A percentile compares a stretch with the other conserved stretches of the same genome.
Evolutionary conservation across 2,113 vertebrate genomes (phyloP).

Genomic region (Strix uralensis): DNA sequence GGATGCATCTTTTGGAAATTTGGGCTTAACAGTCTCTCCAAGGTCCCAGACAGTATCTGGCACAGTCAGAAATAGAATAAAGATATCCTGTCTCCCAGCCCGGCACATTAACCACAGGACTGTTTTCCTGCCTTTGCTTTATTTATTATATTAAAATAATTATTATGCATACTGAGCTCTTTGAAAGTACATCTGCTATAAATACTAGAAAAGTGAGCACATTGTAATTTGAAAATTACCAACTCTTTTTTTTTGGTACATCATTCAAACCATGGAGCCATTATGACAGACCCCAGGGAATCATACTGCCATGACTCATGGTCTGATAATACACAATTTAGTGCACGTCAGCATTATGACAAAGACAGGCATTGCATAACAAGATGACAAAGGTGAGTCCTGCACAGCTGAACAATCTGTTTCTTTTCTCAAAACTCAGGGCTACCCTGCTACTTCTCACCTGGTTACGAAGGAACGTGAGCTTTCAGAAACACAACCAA

Average conservation of each 20-base stretch:
- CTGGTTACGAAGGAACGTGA: background rate
- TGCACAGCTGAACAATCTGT: background rate
- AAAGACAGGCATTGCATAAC: background rate
- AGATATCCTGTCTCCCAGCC: conserved; percentile 50
- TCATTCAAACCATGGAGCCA: conserved; percentile 37
- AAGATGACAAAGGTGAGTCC: background rate
- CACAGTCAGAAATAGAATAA: conserved; percentile 43
- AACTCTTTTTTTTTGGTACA: background rate
- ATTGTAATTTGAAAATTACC: conserved; percentile 36
- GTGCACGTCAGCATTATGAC: background rate
- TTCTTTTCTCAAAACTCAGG: background rate
- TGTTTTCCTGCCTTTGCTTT: conserved; percentile 55
- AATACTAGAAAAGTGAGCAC: conserved; percentile 37
- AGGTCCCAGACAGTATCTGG: conserved; percentile 3
- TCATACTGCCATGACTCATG: background rate
- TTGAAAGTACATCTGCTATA: conserved; percentile 54
- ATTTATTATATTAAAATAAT: conserved; percentile 63
- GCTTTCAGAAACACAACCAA: background rate
- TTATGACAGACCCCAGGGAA: conserved; percentile 20
- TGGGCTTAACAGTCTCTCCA: background rate
- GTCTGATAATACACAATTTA: background rate
- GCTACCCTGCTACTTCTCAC: background rate
- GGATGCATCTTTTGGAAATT: background rate
- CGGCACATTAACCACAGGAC: conserved; percentile 41
- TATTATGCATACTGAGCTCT: conserved; percentile 50